Evolutionary conservation across 2,888 invertebrate species (phyloP).

Genomic region (Anticlea derivata): DNA sequence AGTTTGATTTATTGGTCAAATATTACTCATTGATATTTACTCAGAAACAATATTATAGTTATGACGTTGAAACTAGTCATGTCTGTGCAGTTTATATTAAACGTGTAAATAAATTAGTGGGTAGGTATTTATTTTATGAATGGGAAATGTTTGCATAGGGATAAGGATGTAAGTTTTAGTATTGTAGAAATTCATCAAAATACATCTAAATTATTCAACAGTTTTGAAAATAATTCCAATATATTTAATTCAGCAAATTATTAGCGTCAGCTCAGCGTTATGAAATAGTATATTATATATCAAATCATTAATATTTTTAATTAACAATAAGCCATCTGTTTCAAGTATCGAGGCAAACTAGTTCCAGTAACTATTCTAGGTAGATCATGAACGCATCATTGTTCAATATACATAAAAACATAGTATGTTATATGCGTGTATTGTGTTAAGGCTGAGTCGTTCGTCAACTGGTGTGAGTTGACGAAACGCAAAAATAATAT

Average conservation of each 20-base stretch:
- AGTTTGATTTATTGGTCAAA: slow-evolving; percentile 10
- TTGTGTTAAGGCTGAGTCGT: slow-evolving; percentile 29
- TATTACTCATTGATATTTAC: slow-evolving; percentile 24
- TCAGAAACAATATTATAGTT: slow-evolving; percentile 5
- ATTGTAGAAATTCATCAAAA: no score
- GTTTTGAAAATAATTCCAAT: no score
- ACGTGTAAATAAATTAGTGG: not conserved
- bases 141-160: not conserved
- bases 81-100: slow-evolving; percentile 9
- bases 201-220: not conserved
- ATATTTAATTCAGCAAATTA: no score
- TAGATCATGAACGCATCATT: slow-evolving; percentile 41
- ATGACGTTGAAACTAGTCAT: slow-evolving; percentile 10
- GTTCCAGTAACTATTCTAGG: slow-evolving; percentile 25
- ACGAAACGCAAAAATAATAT: no score
- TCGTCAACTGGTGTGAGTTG: slow-evolving; percentile 20
- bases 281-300: no score
- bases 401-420: slow-evolving; percentile 23
- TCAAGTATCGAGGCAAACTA: slow-evolving; percentile 62
- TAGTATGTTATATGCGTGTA: slow-evolving; percentile 7
- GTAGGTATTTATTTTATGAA: not conserved
- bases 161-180: no score
- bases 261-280: no score
- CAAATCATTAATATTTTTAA: slow-evolving; percentile 46
- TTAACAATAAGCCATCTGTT: slow-evolving; percentile 58